Conservation (phyloP, 1,140 invertebrate genomes). For the Habropoda laboriosa region DNA sequence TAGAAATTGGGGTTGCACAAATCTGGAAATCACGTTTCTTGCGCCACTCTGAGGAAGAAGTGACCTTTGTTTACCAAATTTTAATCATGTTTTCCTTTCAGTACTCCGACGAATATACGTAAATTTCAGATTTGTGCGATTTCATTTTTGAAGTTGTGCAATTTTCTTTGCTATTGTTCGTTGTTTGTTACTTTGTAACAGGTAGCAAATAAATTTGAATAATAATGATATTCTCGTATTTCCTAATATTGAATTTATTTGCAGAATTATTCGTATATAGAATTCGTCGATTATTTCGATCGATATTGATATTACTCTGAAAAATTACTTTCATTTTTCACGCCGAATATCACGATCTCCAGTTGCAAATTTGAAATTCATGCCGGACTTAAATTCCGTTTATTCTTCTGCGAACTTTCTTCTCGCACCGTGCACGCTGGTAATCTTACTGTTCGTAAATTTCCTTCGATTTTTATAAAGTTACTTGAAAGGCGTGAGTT, state of each 20-base stretch:
- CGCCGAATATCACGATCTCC: background rate
- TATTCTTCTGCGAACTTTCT: background rate
- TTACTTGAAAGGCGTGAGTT: constrained; percentile 4
- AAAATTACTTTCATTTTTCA: background rate
- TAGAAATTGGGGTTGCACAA: no score
- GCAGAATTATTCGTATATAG: background rate
- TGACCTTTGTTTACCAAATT: no score
- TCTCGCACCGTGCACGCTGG: background rate
- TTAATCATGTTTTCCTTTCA: no score
- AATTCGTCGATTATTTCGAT: background rate
- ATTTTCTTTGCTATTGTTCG: no score
- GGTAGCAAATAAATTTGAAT: no score
- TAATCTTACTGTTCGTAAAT: constrained; percentile 4
- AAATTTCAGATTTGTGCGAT: no score
- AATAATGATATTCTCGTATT: no score
- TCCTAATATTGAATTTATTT: background rate
- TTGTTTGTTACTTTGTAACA: no score
- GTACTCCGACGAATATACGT: no score
- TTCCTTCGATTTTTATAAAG: background rate
- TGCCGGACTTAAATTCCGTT: background rate
- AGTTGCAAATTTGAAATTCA: background rate
- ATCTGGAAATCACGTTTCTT: no score
- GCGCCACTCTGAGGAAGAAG: no score
- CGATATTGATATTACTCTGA: background rate
- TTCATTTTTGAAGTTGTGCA: no score